A percentile compares a stretch with the other conserved stretches of the same genome.
Evolutionary conservation across 2,113 vertebrate species (phyloP).

Genomic region (Atrichornis clamosus): DNA sequence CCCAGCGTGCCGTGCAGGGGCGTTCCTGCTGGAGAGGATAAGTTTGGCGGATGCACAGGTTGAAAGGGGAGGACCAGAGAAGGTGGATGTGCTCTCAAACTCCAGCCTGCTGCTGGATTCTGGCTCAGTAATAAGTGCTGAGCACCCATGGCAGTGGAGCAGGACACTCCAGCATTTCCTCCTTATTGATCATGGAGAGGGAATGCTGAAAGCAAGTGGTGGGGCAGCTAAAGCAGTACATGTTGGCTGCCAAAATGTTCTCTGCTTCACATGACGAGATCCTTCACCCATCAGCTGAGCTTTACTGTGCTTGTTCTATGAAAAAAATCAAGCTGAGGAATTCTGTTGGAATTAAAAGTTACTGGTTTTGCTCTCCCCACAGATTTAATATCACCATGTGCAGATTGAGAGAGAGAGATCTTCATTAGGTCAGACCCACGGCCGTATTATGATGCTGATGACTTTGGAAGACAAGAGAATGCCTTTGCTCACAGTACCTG

Average conservation of each 20-base stretch:
- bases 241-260: neutral
- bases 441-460: rapidly evolving
- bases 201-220: neutral
- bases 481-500: neutral
- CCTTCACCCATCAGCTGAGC: neutral
- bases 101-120: neutral
- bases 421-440: neutral
- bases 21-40: neutral
- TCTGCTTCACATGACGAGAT: neutral
- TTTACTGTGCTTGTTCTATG: neutral
- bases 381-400: neutral
- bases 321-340: neutral
- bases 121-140: neutral
- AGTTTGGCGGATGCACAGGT: neutral
- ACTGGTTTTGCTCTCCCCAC: neutral
- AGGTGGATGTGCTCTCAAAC: neutral
- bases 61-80: neutral
- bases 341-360: neutral
- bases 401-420: neutral
- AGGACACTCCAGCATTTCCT: no score
- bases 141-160: neutral
- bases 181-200: neutral
- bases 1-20: neutral
- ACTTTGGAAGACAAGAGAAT: neutral
- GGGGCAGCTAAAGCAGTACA: neutral